Base-by-base conservation (phyloP, 37 sponge, comb jelly and placozoan genomes). In the Tethya wilhelma region DNA sequence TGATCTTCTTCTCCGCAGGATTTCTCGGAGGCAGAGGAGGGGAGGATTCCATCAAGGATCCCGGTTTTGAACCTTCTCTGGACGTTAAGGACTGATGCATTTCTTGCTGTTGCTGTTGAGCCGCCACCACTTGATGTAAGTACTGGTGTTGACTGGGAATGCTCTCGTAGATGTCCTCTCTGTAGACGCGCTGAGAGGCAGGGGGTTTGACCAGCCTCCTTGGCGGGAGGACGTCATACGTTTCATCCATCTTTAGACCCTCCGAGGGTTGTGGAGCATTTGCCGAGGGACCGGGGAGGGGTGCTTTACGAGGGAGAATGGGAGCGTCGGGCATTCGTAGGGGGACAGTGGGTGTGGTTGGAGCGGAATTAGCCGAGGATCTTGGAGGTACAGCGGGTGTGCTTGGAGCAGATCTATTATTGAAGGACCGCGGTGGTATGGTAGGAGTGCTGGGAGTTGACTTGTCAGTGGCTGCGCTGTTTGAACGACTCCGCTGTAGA, bases 131-230 rank as follows among this genome's bases (percentile, higher is more conserved):
- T 12, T 78, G 53, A 49, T 72, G 73, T 36, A 72, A 30, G 45
- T 72, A 72, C 55, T 49, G 2, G 37, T 20, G 33, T 30, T 67
- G 65, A 23, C 2, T 25, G 0, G 68, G 56, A 37, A 67, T 25
- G 64, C 43, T 64, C 3, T 78, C 66, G 44, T 64, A 65, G 29
- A 78, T 44, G 53, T 53, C 67, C 34, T 66, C 55, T n/a, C 29
- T 17, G 55, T 2, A 80, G 71, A 0, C 32, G 58, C 43, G 69
- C 81, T 20, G 69, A 80, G 26, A 80, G 33, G 19, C 31, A 20
- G 5, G 22, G 6, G 63, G 26, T 76, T 60, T 41, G 36, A 44
- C 41, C 63, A 0, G 59, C 77, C 6, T 7, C 25, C 63, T 60
- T 49, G 53, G 14, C 53, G 9, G 53, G 26, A 60, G 22, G 22